These are phyloP conservation scores for Scaptodrosophila latifasciaeformis DNA, from an alignment of 2,888 invertebrate species.

Conservation along the genomic window DNA sequence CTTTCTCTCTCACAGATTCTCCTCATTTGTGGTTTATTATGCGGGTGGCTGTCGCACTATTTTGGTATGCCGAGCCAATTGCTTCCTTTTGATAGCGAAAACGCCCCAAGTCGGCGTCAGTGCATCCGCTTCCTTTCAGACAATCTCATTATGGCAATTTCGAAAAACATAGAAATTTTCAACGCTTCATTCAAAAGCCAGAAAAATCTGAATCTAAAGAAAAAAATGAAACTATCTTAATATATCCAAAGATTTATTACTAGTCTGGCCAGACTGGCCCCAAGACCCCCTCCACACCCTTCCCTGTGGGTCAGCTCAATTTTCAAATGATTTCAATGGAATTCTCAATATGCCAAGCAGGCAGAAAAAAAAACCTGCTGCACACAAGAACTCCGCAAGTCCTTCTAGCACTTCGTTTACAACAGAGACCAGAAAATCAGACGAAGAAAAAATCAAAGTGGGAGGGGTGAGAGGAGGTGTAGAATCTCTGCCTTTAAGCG, in stretches of 20 bases:
- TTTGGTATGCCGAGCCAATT: too few species aligned
- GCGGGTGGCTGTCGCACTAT: too few species aligned
- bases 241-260: too few species aligned
- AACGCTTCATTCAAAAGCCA: too few species aligned
- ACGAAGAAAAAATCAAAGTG: conserved; percentile 25
- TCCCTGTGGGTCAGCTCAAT: conserved; percentile 37
- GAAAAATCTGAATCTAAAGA: too few species aligned
- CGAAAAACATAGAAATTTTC: too few species aligned
- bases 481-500: conserved; percentile 28
- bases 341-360: conserved; percentile 40
- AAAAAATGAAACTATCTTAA: too few species aligned
- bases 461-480: background rate
- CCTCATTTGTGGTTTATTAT: conserved; percentile 51
- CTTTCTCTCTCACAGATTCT: conserved; percentile 27
- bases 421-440: too few species aligned
- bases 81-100: background rate
- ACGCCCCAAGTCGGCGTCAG: background rate
- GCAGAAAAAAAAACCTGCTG: conserved; percentile 41
- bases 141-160: too few species aligned
- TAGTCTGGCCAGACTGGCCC: conserved; percentile 43
- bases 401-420: conserved; percentile 32
- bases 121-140: background rate
- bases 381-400: conserved; percentile 14
- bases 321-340: conserved; percentile 65
- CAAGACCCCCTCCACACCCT: too few species aligned